Percentiles rank a stretch among this genome's conserved stretches.
Evolutionary conservation across 1,140 invertebrate species (phyloP).

Genomic region (Drosophila sulfurigaster): DNA sequence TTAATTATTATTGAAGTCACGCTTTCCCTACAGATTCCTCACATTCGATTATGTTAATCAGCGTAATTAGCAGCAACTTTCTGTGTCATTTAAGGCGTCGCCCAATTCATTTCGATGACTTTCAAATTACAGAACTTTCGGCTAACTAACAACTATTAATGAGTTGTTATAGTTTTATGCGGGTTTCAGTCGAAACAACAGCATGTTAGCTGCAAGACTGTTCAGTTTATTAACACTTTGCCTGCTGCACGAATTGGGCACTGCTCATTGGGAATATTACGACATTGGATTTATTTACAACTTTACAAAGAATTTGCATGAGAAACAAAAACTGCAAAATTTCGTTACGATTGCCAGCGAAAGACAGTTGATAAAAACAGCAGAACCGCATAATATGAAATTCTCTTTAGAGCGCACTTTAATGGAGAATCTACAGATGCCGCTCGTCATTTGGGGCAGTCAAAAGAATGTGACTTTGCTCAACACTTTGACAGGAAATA

Average conservation of each 20-base stretch:
- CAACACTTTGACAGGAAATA: conserved; percentile 25
- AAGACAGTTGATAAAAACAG: neutral
- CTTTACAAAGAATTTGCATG: conserved; percentile 8
- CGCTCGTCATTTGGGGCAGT: conserved; percentile 44
- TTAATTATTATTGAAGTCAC: neutral
- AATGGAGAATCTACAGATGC: conserved; percentile 37
- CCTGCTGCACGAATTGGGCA: neutral
- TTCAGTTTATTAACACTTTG: neutral
- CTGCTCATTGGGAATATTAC: neutral
- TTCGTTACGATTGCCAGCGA: neutral
- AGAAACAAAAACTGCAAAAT: conserved; percentile 6
- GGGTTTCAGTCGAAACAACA: conserved; percentile 6
- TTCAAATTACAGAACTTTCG: neutral
- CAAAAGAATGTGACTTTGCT: conserved; percentile 23
- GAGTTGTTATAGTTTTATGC: neutral
- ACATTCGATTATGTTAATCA: neutral
- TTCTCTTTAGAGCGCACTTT: conserved; percentile 49
- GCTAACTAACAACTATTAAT: neutral
- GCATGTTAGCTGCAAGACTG: conserved; percentile 16
- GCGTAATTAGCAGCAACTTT: neutral
- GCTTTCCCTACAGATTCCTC: neutral
- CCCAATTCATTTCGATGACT: conserved; percentile 6
- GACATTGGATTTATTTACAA: conserved; percentile 8
- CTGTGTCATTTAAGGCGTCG: neutral
- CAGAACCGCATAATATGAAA: neutral